Evolutionary conservation across 2,888 invertebrate genomes (phyloP).

Genomic region (Ecliptopera silaceata): DNA sequence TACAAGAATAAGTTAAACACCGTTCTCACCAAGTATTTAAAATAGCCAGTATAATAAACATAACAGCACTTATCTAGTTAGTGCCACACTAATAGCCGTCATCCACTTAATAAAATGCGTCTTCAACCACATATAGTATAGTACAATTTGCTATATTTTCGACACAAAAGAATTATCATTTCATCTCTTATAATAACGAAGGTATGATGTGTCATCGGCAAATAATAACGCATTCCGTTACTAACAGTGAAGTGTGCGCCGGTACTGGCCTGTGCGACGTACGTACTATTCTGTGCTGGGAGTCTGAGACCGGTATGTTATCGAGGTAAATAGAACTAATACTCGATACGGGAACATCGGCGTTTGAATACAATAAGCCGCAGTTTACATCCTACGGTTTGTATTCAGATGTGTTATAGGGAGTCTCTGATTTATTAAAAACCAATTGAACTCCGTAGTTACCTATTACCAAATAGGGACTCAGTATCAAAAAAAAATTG

Average conservation of each 20-base stretch:
- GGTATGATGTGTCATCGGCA: conserved; percentile 56
- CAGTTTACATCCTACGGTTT: conserved; percentile 25
- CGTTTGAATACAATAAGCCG: conserved; percentile 49
- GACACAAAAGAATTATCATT: conserved; percentile 38
- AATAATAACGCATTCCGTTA: conserved; percentile 71
- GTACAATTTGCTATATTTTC: conserved; percentile 29
- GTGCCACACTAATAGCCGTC: neutral
- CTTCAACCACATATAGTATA: conserved; percentile 12
- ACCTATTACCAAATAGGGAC: too few relatives aligned
- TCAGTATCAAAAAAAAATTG: too few relatives aligned
- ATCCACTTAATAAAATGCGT: conserved; percentile 11
- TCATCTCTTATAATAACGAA: conserved; percentile 39
- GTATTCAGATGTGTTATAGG: conserved; percentile 14
- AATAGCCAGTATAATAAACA: neutral
- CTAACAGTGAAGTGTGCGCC: conserved; percentile 62
- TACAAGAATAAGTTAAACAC: neutral
- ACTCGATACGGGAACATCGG: conserved; percentile 43
- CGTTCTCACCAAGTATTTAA: neutral
- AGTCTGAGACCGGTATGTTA: conserved; percentile 58
- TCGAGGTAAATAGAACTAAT: conserved; percentile 63
- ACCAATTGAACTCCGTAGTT: too few relatives aligned
- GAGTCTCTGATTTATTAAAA: neutral
- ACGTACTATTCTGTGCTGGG: conserved; percentile 45
- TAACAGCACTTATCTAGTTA: neutral
- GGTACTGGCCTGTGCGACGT: conserved; percentile 53